These are phyloP conservation scores for Steinernema hermaphroditum DNA, from an alignment of 2,888 invertebrate genomes.

Conservation along the genomic window DNA sequence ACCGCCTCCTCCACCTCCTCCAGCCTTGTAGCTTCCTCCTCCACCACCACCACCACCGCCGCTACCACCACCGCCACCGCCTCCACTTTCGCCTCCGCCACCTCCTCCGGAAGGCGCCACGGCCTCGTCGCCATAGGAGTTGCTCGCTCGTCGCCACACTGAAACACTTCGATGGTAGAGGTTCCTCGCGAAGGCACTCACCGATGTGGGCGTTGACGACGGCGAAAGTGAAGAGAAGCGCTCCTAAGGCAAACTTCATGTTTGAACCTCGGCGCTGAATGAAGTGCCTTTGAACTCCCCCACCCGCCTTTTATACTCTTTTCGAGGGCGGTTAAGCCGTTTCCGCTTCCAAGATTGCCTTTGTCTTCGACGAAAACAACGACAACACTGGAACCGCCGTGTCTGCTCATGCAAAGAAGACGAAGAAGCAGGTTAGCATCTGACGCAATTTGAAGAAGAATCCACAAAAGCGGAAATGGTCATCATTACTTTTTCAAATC, in stretches of 20 bases:
- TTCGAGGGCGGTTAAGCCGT: background rate
- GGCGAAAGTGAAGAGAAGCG: background rate
- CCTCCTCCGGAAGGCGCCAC: constrained; percentile 34
- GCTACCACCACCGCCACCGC: background rate
- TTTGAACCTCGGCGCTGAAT: constrained; percentile 14
- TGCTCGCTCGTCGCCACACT: background rate
- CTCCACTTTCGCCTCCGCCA: background rate
- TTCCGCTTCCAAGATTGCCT: background rate
- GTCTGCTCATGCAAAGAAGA: too few species aligned
- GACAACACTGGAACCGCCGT: background rate
- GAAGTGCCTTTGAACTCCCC: background rate
- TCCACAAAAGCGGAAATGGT: too few species aligned
- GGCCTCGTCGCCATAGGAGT: constrained; percentile 13
- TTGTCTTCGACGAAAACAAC: background rate
- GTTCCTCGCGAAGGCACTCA: background rate
- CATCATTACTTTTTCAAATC: too few species aligned
- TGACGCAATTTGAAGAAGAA: too few species aligned
- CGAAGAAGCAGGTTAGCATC: too few species aligned
- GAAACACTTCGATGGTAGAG: background rate
- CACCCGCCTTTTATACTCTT: background rate
- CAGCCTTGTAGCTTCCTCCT: background rate
- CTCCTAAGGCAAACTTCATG: constrained; percentile 14
- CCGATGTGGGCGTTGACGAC: background rate
- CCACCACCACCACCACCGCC: constrained; percentile 6
- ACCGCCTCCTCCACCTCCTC: constrained; percentile 29